Conservation (phyloP, 2,797 vertebrate genomes). For the Onychomys arenicola region DNA sequence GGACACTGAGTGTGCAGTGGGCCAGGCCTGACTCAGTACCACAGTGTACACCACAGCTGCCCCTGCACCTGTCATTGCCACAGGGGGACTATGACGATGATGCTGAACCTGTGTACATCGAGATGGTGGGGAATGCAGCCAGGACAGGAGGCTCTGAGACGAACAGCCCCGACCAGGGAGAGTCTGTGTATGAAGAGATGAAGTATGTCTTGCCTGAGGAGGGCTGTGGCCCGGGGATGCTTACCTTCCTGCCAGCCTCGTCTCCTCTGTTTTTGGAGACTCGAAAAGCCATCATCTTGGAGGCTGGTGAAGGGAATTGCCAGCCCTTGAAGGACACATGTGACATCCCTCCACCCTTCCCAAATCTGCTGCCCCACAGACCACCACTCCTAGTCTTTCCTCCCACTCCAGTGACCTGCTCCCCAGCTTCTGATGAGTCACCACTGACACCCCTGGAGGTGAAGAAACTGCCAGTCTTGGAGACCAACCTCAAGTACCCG, state of each 20-base stretch:
- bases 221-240: constrained; percentile 69
- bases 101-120: constrained; percentile 94
- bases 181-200: constrained; percentile 99
- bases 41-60: constrained; percentile 84
- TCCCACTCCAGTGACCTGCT: constrained; percentile 95
- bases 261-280: constrained; percentile 87
- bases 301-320: constrained; percentile 49
- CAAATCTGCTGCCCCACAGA: constrained; percentile 96
- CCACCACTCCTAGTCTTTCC: constrained; percentile 98
- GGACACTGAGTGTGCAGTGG: constrained; percentile 85
- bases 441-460: constrained; percentile 97
- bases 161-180: constrained; percentile 92
- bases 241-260: constrained; percentile 86
- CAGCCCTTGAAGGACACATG: constrained; percentile 88
- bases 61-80: constrained; percentile 82
- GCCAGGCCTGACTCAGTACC: constrained; percentile 88
- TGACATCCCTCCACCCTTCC: constrained; percentile 97
- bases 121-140: constrained; percentile 93
- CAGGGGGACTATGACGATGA: constrained; percentile 91
- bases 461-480: constrained; percentile 96
- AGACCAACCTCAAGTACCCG: constrained; percentile 95
- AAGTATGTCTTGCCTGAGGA: constrained; percentile 94
- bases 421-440: constrained; percentile 97
- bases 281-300: constrained; percentile 83
- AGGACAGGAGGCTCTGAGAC: constrained; percentile 84